phyloP scores from a whole-genome alignment of 2,797 vertebrate genomes.

The Gymnothorax reevesii region DNA sequence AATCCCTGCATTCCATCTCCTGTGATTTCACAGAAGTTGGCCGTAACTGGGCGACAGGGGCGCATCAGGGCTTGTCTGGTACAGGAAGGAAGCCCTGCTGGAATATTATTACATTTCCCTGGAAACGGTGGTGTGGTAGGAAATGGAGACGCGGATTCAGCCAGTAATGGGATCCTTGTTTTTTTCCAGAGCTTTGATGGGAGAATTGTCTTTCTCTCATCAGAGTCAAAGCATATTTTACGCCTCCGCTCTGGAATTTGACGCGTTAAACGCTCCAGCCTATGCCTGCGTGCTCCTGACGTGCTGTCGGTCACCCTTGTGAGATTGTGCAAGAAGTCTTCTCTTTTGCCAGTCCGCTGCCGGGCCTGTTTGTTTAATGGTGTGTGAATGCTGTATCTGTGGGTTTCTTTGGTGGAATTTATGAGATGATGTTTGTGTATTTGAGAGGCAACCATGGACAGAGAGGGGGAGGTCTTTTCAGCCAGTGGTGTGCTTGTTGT shows the following conservation, averaged over 20 bases:
- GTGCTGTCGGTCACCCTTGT: neutral
- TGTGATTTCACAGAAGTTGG: neutral
- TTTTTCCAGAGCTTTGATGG: neutral
- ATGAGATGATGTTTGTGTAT: neutral
- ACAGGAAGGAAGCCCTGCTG: constrained; percentile 6
- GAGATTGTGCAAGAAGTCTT: neutral
- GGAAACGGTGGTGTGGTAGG: neutral
- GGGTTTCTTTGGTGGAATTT: neutral
- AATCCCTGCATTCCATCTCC: too few species aligned
- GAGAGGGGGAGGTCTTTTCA: neutral
- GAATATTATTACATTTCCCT: constrained; percentile 9
- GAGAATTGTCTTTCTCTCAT: neutral
- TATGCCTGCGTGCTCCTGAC: neutral
- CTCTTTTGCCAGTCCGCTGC: neutral
- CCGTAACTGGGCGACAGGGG: neutral
- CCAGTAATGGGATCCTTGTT: neutral
- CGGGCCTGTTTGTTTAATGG: neutral
- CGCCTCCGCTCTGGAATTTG: neutral
- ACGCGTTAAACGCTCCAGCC: constrained; percentile 31
- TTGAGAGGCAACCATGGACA: neutral
- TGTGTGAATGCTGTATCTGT: neutral
- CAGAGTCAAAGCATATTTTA: neutral
- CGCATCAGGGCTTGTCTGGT: neutral
- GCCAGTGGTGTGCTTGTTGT: neutral
- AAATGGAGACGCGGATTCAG: neutral